Conservation (phyloP, 92 coral and sea anemone species). For the Parazoanthus swiftii region DNA sequence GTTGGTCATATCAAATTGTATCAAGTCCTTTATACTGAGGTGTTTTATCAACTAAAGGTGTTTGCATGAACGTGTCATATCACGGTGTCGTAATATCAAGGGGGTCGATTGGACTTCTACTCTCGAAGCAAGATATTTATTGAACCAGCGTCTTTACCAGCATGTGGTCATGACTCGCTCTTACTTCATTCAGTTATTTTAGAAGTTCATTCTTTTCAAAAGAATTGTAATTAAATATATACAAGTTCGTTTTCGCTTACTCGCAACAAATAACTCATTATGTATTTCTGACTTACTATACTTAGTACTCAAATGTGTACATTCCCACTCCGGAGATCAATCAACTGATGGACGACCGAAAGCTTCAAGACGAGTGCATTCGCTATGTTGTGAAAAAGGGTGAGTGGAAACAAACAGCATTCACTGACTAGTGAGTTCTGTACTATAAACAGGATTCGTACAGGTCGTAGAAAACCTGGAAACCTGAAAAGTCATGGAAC, state of each 20-base stretch:
- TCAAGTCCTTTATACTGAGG: too few species aligned
- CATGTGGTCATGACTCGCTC: too few species aligned
- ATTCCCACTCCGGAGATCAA: constrained; percentile 93
- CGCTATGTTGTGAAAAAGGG: constrained; percentile 87
- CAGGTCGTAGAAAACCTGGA: not conserved
- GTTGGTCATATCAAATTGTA: too few species aligned
- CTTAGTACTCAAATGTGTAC: constrained; percentile 79
- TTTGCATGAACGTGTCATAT: too few species aligned
- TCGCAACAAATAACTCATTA: not conserved
- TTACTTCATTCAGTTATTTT: too few species aligned
- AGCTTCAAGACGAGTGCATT: constrained; percentile 87
- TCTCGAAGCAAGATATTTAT: too few species aligned
- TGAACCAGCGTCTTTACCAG: not conserved
- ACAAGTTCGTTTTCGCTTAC: not conserved
- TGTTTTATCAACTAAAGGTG: too few species aligned
- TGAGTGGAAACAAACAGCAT: constrained; percentile 8
- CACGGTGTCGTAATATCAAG: too few species aligned
- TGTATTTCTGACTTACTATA: not conserved
- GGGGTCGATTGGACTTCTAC: too few species aligned
- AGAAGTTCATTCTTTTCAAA: too few species aligned
- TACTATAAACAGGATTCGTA: not conserved
- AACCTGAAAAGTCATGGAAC: too few species aligned
- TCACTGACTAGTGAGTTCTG: too few species aligned
- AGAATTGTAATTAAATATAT: not conserved
- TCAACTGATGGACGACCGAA: constrained; percentile 67